Base-by-base conservation (phyloP, 2,113 vertebrate species). In the Menidia beryllina region DNA sequence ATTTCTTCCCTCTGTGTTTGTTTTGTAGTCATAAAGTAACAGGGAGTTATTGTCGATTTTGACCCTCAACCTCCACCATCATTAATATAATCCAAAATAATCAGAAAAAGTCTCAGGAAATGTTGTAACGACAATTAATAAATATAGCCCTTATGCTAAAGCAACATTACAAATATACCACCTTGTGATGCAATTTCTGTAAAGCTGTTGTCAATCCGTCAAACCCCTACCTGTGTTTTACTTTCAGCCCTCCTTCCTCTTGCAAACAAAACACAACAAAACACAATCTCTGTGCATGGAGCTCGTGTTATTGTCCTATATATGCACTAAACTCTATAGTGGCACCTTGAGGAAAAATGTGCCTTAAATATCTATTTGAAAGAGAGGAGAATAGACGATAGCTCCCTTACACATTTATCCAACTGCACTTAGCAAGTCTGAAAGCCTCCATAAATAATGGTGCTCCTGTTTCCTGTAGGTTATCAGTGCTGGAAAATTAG, bases 401-500 rank as follows among this genome's bases (percentile, higher is more conserved):
- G 60, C 71, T 58, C 61, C 62, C 64, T 72, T 79, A 67, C 74
- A 63, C 83, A 88, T 91, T 91, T 84, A 92, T 93, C 86, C 78
- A 71, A 13, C 61, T 85, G 83, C 92, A 91, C 91, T 93, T 90
- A 92, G 75, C 83, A 75, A 82, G 85, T 76, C 91, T 83, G 80
- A 87, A 88, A 85, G 87, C 79, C 25, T 71, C 88, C 69, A 91
- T 93, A 93, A 93, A 92, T 94, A 92, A 94, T 88, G 84, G 85
- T 36, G 77, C 87, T 82, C 75, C 86, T 41, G 84, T 86, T 85
- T 91, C 86, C 85, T 92, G 86, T 86, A 89, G 90, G 90, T 93
- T 94, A 94, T 95, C 92, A 92, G 92, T 81, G 86, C 85, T 75
- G 85, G 87, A 92, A 93, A 94, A 94, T 94, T 91, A 94, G 93